Percentiles rank a stretch among this genome's conserved stretches.
phyloP scores from a whole-genome alignment of 1,140 invertebrate genomes.

The Drosophila bipectinata region DNA sequence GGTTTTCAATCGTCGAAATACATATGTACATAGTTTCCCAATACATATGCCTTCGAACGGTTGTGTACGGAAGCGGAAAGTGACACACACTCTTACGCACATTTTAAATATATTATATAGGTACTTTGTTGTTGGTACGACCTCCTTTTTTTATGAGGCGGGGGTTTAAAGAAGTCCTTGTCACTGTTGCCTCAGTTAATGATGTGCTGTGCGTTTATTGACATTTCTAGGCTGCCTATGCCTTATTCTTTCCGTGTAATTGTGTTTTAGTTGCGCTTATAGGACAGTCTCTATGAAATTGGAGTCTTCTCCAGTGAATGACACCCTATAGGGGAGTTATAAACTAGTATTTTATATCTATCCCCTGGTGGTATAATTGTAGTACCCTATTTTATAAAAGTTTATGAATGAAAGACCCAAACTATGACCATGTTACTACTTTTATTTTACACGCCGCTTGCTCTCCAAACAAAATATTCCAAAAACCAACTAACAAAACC shows the following conservation, averaged over 20 bases:
- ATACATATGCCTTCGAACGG: no score
- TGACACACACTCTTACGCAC: slow-evolving; percentile 19
- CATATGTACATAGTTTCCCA: slow-evolving; percentile 6
- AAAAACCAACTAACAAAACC: not conserved
- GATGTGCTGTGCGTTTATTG: slow-evolving; percentile 27
- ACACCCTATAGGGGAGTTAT: no score
- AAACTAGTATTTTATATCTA: no score
- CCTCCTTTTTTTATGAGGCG: slow-evolving; percentile 34
- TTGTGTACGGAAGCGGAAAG: slow-evolving; percentile 35
- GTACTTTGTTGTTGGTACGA: slow-evolving; percentile 18
- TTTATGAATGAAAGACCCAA: no score
- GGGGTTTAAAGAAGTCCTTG: slow-evolving; percentile 25
- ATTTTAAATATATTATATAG: slow-evolving; percentile 34
- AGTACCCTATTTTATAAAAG: no score
- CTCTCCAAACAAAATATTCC: slow-evolving; percentile 9
- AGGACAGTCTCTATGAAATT: not conserved
- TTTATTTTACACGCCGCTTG: no score
- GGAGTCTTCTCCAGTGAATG: no score
- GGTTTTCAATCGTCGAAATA: slow-evolving; percentile 49
- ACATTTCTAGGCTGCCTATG: slow-evolving; percentile 46
- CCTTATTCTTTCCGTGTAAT: slow-evolving; percentile 1
- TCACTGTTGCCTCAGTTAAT: slow-evolving; percentile 24
- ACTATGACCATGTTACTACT: no score
- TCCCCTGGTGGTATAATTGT: no score
- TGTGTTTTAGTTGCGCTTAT: slow-evolving; percentile 13